Evolutionary conservation across 2,888 invertebrate genomes (phyloP).

Genomic region (Euphydryas editha): DNA sequence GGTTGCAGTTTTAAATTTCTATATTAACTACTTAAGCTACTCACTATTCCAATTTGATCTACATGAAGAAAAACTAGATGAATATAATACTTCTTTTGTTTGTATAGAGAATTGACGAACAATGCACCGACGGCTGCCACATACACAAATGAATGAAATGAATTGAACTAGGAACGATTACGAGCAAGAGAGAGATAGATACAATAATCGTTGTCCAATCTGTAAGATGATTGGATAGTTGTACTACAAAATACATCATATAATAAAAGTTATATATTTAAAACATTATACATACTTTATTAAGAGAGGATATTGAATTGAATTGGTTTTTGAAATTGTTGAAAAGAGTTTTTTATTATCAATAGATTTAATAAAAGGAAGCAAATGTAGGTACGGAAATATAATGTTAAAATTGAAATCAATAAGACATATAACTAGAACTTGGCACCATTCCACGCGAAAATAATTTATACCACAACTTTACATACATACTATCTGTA

Average conservation of each 20-base stretch:
- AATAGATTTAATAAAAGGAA: no score
- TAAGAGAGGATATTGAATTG: no score
- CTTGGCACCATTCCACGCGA: no score
- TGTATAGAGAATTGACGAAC: conserved; percentile 65
- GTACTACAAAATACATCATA: conserved; percentile 13
- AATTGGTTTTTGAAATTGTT: no score
- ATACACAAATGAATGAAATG: conserved; percentile 81
- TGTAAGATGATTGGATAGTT: conserved; percentile 30
- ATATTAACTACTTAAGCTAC: conserved; percentile 53
- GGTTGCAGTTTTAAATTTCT: conserved; percentile 45
- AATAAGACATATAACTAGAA: no score
- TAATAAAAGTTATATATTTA: neutral
- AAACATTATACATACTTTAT: no score
- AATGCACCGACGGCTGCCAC: conserved; percentile 78
- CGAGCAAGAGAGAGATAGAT: conserved; percentile 53
- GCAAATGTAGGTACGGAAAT: no score
- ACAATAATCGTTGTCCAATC: conserved; percentile 42
- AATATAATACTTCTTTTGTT: conserved; percentile 56
- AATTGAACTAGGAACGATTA: conserved; percentile 53
- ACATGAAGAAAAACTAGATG: conserved; percentile 70
- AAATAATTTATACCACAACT: no score
- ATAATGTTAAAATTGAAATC: no score
- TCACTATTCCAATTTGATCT: conserved; percentile 71
- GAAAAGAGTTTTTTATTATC: no score
- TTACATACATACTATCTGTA: no score